Evolutionary conservation across 2,113 vertebrate species (phyloP), one percentile per base, ranked within the genome.

Genomic region (Dromas ardeola): DNA sequence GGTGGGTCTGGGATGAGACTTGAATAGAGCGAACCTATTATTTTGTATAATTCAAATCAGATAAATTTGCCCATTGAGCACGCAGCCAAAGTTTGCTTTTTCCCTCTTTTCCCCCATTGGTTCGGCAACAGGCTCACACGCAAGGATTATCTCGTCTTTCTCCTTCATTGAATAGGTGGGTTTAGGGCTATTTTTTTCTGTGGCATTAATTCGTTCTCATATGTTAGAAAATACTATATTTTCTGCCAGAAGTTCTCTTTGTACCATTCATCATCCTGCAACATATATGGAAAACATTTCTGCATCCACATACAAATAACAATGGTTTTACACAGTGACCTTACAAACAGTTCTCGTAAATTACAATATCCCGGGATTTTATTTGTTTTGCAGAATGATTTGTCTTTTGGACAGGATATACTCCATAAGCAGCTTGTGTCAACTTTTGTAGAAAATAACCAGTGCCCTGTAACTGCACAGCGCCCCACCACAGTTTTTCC

Each of bases 1-100:
- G 94, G 95, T 92, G 97, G 97, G 95, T 89, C 96, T 89, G 96
- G 82, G 95, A 92, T 94, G 77, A 96, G 86, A 94, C 97, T 92
- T 92, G 88, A 81, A 76, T 84, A 90, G 94, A 97, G 74, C 30
- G 89, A 97, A 94, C 88, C 88, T 93, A 90, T 94, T 95, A 90
- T 96, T 95, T 77, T 67, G 87, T 94, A 95, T 95, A 97, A 90
- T 97, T 93, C 80, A 93, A 95, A 89, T 94, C 94, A 76, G 80
- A 98, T 78, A 96, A 94, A 92, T 92, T 89, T 79, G 62, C n/a
- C 82, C 77, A 66, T 91, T 87, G 52, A 87, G 67, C 81, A n/a
- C 42, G 55, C 74, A 70, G 45, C 43, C 71, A 26, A 91, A 80
- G 56, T 92, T 73, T 76, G 50, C 40, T 16, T 81, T 94, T 85